Evolutionary conservation across 2,888 invertebrate genomes (phyloP), one percentile per base, ranked within the genome.

Genomic region (Laothoe populi): DNA sequence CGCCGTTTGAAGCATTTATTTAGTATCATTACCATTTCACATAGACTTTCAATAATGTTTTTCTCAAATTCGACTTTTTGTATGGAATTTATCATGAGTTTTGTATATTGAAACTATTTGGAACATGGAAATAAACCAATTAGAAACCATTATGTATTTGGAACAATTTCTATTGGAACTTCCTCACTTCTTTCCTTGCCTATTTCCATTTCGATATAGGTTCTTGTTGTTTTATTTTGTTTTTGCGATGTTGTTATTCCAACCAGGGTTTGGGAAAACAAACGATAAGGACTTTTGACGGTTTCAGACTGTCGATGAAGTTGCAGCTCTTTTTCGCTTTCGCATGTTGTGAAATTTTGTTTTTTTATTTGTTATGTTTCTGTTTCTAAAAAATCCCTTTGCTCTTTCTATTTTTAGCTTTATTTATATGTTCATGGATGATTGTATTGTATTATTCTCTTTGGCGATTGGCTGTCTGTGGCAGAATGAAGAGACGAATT

Each of bases 41-140:
- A 73, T 62, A 68, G 70, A 74, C 66, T 74, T 77, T 72, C 71
- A 78, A 77, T 77, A 74, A 75, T 76, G 68, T 74, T 68, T 72
- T 69, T 67, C 73, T 73, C 67, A 69, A 64, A 72, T 72, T 72
- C 71, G 71, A 69, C 70, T 70, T 73, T 75, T 72, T n/a, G 21
- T 53, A 53, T 48, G 13, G 48, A 46, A 16, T 48, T 45, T 48
- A 38, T 23, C 13, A 23, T 31, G 23, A 19, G 7, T 35, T 31
- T 16, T 53, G 49, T 31, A 4, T 35, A 7, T 35, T 35, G 1
- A 35, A 26, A 4, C 5, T 26, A 4, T 26, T 26, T 26, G 4
- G 5, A 5, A 26, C 2, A 4, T 26, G 26, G 26, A 26, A 4
- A 26, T 5, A 26, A 26, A 2, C 26, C 4, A 26, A 26, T 26